Evolutionary conservation across 1,140 invertebrate species (phyloP).

Genomic region (Stegodyphus dumicola): DNA sequence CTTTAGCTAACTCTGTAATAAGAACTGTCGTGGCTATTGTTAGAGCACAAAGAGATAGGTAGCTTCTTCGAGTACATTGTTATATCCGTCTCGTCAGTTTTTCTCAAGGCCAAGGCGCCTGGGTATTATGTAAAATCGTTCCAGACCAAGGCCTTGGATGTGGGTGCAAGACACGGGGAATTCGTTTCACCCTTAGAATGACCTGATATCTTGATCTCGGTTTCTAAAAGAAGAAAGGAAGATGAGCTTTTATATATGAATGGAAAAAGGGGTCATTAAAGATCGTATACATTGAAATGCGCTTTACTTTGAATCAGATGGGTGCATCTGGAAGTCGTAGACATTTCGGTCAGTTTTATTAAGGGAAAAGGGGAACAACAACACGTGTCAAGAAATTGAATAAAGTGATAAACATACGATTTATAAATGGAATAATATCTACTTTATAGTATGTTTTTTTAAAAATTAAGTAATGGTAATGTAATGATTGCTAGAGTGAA

Average conservation of each 20-base stretch:
- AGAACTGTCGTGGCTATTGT: slow-evolving; percentile 24
- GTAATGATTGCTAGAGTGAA: no score
- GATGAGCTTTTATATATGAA: background rate
- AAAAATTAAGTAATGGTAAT: no score
- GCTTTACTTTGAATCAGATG: no score
- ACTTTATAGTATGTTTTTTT: no score
- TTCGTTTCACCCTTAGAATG: background rate
- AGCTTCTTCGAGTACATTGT: slow-evolving; percentile 29
- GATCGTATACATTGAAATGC: no score
- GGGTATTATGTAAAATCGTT: slow-evolving; percentile 27
- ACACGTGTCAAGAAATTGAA: no score
- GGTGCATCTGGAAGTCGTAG: no score
- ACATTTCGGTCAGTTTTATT: no score
- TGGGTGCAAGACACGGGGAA: slow-evolving; percentile 17
- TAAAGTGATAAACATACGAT: no score
- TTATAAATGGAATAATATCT: no score
- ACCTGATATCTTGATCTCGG: background rate
- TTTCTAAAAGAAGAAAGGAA: background rate
- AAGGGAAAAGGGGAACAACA: no score
- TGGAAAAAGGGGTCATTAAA: no score
- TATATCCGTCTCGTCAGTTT: background rate
- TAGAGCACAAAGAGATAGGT: slow-evolving; percentile 19
- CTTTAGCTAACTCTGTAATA: background rate
- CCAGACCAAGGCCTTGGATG: slow-evolving; percentile 29
- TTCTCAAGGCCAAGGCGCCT: slow-evolving; percentile 39